Evolutionary conservation across 2,797 vertebrate species (phyloP), one percentile per base, ranked within the genome.

Genomic region (Lithobates sylvaticus): DNA sequence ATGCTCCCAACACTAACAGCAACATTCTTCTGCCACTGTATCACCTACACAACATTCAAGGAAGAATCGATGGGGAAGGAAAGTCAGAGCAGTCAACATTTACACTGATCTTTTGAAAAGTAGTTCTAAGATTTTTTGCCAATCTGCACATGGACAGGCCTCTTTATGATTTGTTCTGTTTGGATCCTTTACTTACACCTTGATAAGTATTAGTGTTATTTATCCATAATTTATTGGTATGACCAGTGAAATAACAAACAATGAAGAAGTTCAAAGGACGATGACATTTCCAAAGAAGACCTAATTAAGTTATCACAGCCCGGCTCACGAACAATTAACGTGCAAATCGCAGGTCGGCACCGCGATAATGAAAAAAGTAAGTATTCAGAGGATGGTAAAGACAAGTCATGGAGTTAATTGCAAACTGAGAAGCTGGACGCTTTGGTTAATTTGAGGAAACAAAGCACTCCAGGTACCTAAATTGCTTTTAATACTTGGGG

Each of bases 311-410:
- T 18, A 72, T 82, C 81, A 27, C 32, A 77, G 76, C 76, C 65
- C 58, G 2, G 26, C 73, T 82, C 85, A 82, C 44, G 50, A 71
- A 81, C 85, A 77, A 77, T 82, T 81, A 82, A 13, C 50, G 5
- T 26, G 65, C 16, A 32, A 67, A 61, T 23, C 34, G 26, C 21
- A 32, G 54, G 39, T 50, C 44, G 36, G 16, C 65, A 5, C 36
- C 27, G 12, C 32, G 78, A 61, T 86, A 86, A 86, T 86, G 76
- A 76, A 34, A 69, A 54, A 61, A 68, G 80, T 72, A 82, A 76
- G 70, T 69, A 82, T 70, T 82, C 81, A 61, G 78, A 27, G 36
- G 69, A 61, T 42, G 79, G 61, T 54, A 74, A 79, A 74, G 50
- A 86, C 6, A 71, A 71, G 78, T 76, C 72, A 21, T 10, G 69